Evolutionary conservation across 2,113 vertebrate species (phyloP).

Genomic region (Stegostoma tigrinum): DNA sequence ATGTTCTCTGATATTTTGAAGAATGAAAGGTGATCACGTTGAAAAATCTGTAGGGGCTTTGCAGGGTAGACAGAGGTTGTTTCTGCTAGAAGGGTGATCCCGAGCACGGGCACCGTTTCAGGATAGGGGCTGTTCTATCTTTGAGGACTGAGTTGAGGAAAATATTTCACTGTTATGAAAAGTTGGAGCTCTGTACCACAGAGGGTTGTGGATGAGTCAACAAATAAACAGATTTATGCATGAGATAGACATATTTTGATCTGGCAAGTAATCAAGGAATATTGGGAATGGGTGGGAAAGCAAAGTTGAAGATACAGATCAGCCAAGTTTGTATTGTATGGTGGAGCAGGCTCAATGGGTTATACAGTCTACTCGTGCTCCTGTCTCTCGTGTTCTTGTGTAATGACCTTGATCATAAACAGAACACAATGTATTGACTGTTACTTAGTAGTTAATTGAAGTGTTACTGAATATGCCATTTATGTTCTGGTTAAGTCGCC

Average conservation of each 20-base stretch:
- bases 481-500: not conserved
- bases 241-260: not conserved
- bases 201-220: not conserved
- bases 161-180: not conserved
- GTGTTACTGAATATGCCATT: not conserved
- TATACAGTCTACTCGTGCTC: not conserved
- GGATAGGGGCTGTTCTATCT: not conserved
- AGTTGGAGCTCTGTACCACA: not conserved
- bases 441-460: not conserved
- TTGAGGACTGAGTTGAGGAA: not conserved
- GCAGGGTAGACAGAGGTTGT: not conserved
- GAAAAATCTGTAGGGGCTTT: not conserved
- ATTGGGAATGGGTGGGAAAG: not conserved
- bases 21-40: not conserved
- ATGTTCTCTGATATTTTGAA: not conserved
- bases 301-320: not conserved
- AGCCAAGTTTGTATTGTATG: not conserved
- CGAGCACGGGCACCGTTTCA: not conserved
- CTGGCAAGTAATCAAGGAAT: not conserved
- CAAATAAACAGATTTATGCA: not conserved
- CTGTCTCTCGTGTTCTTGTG: not conserved
- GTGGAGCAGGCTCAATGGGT: not conserved
- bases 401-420: not conserved
- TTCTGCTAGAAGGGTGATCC: not conserved
- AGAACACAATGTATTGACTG: not conserved